A percentile compares a stretch with the other conserved stretches of the same genome.
phyloP scores from a whole-genome alignment of 2,888 invertebrate species.

The Lepetodrilus schrolli region DNA sequence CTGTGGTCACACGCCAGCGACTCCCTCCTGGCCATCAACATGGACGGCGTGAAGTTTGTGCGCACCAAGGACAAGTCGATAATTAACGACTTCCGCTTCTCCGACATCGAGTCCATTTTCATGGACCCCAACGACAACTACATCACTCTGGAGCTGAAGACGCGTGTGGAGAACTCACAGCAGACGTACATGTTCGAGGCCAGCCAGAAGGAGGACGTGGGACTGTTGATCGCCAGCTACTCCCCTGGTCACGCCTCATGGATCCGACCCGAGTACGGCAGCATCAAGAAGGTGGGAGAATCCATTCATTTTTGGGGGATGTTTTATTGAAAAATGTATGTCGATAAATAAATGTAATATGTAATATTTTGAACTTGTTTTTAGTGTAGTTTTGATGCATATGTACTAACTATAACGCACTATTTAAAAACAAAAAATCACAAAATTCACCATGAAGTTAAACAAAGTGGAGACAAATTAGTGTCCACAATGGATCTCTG shows the following conservation, averaged over 20 bases:
- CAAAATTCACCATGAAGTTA: too few species aligned
- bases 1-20: constrained; percentile 90
- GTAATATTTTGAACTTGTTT: too few species aligned
- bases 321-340: too few species aligned
- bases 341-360: too few species aligned
- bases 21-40: constrained; percentile 88
- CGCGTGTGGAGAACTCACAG: constrained; percentile 75
- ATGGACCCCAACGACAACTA: constrained; percentile 94
- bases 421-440: too few species aligned
- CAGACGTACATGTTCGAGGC: constrained; percentile 90
- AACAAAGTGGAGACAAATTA: too few species aligned
- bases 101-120: constrained; percentile 91
- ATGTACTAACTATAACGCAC: too few species aligned
- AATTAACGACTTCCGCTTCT: constrained; percentile 91
- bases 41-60: constrained; percentile 92
- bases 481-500: too few species aligned
- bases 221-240: constrained; percentile 92
- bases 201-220: constrained; percentile 91
- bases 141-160: constrained; percentile 91
- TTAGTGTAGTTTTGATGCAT: too few species aligned
- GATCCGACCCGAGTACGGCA: constrained; percentile 71
- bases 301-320: background rate
- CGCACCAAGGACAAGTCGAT: constrained; percentile 94
- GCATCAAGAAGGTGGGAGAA: constrained; percentile 59
- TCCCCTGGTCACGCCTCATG: constrained; percentile 86